These are phyloP conservation scores for Platerodrilus igneus DNA, from an alignment of 2,888 invertebrate species.

Conservation along the genomic window DNA sequence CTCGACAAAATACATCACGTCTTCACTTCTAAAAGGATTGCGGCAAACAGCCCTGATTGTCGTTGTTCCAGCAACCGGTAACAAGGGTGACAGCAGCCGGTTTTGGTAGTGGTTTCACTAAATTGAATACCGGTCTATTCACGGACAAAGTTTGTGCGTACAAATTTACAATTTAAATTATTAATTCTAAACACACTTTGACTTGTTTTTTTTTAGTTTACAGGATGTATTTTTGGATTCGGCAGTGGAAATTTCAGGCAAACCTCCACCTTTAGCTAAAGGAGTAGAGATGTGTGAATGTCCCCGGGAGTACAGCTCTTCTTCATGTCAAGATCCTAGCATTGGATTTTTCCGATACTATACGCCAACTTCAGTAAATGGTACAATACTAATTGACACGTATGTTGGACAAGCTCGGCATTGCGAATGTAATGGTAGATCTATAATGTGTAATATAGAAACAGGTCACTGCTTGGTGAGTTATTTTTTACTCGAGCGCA, in stretches of 20 bases:
- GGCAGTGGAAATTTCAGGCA: constrained; percentile 64
- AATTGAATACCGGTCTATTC: no score
- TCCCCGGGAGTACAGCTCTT: constrained; percentile 72
- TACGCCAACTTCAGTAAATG: constrained; percentile 54
- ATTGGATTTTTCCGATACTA: constrained; percentile 78
- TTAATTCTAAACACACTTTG: no score
- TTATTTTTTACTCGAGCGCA: constrained; percentile 3
- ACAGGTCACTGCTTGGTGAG: constrained; percentile 81
- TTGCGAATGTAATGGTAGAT: constrained; percentile 79
- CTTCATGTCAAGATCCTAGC: constrained; percentile 87
- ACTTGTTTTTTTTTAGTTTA: constrained; percentile 53
- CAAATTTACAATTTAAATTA: no score
- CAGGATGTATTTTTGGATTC: constrained; percentile 79
- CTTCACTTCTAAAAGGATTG: no score
- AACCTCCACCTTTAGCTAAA: constrained; percentile 63
- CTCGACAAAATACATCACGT: no score
- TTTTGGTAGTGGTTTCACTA: no score
- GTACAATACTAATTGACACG: constrained; percentile 70
- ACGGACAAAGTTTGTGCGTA: no score
- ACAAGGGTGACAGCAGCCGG: no score
- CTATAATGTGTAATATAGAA: constrained; percentile 71
- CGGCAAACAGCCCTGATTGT: no score
- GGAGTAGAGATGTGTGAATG: constrained; percentile 87
- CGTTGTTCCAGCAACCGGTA: no score
- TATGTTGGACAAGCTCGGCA: constrained; percentile 70